Evolutionary conservation across 2,113 vertebrate genomes (phyloP).

Genomic region (Pseudorasbora parva): DNA sequence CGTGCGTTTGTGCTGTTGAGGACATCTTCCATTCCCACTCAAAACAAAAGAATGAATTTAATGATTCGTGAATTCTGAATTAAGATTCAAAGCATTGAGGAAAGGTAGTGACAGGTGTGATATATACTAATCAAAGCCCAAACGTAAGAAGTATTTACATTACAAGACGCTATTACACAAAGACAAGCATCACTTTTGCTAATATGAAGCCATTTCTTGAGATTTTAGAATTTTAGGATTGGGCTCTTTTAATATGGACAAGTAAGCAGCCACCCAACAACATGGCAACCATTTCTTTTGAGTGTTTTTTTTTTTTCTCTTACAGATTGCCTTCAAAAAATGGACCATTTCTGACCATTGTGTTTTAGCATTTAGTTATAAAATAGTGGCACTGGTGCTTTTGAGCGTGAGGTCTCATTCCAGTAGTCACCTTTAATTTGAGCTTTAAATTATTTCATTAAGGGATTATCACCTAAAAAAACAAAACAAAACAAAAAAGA

Average conservation of each 20-base stretch:
- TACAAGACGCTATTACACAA: not conserved
- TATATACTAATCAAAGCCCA: not conserved
- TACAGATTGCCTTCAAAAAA: too few species aligned
- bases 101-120: not conserved
- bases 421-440: not conserved
- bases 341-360: not conserved
- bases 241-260: not conserved
- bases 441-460: not conserved
- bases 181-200: not conserved
- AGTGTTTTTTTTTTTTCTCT: too few species aligned
- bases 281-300: too few species aligned
- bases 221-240: not conserved
- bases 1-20: not conserved
- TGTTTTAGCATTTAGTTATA: not conserved
- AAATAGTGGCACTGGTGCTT: not conserved
- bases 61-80: slow-evolving; percentile 1
- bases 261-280: not conserved
- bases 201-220: not conserved
- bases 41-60: slow-evolving; percentile 13
- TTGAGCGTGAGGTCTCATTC: not conserved
- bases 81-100: slow-evolving; percentile 1
- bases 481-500: too few species aligned
- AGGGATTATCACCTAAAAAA: not conserved
- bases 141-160: not conserved
- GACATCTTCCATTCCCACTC: slow-evolving; percentile 5